These are phyloP conservation scores for Scomber colias DNA, from an alignment of 2,113 vertebrate species.

Conservation along the genomic window DNA sequence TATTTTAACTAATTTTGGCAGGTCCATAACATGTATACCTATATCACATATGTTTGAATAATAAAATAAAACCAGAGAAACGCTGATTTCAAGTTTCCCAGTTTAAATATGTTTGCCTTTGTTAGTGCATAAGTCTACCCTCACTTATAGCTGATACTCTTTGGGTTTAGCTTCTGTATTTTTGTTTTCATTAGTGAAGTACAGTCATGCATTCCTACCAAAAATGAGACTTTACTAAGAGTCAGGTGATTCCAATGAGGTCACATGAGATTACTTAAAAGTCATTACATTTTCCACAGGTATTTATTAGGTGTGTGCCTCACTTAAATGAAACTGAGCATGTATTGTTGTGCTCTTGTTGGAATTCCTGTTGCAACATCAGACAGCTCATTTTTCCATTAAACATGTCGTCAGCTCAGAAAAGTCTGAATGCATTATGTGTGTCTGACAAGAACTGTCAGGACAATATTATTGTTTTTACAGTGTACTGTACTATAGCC, in stretches of 20 bases:
- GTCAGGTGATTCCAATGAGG: conserved; percentile 30
- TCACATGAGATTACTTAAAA: conserved; percentile 34
- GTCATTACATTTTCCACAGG: conserved; percentile 38
- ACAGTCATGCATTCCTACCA: conserved; percentile 4
- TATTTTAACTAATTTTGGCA: no score
- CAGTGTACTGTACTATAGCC: neutral
- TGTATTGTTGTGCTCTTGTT: conserved; percentile 36
- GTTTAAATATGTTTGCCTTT: no score
- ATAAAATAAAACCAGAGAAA: no score
- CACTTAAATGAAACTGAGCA: conserved; percentile 43
- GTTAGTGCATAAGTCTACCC: no score
- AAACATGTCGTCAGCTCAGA: neutral
- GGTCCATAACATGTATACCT: no score
- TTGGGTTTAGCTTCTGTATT: neutral
- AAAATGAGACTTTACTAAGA: conserved; percentile 1
- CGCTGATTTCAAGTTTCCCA: no score
- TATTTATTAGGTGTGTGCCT: conserved; percentile 54
- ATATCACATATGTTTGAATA: no score
- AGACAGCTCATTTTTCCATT: conserved; percentile 42
- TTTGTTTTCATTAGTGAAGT: neutral
- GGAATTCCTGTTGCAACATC: conserved; percentile 32
- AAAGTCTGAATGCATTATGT: neutral
- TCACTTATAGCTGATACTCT: no score
- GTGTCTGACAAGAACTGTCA: neutral
- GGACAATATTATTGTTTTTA: neutral